These are phyloP conservation scores for Ylistrum balloti DNA, from an alignment of 1,140 invertebrate genomes.

Conservation along the genomic window DNA sequence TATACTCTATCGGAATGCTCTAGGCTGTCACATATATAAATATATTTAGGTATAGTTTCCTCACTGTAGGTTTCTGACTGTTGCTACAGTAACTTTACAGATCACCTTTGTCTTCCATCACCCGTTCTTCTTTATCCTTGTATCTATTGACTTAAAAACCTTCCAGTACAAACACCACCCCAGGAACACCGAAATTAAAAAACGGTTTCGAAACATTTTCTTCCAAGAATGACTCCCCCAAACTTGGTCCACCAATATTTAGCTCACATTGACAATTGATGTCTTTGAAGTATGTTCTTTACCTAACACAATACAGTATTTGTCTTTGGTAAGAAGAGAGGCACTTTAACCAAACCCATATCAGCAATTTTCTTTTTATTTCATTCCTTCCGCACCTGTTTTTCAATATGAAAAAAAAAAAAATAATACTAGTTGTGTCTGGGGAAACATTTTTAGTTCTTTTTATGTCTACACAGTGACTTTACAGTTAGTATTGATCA, in stretches of 20 bases:
- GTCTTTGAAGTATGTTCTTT: background rate
- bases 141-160: background rate
- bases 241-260: conserved; percentile 18
- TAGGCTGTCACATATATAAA: background rate
- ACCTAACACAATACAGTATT: background rate
- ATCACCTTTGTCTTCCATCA: conserved; percentile 14
- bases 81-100: conserved; percentile 22
- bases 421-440: too few relatives aligned
- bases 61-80: background rate
- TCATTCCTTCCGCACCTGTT: conserved; percentile 23
- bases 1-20: conserved; percentile 18
- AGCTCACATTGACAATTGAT: background rate
- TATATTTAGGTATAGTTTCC: background rate
- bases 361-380: conserved; percentile 14
- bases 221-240: conserved; percentile 31
- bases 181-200: background rate
- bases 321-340: conserved; percentile 38
- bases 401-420: background rate
- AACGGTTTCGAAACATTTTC: background rate
- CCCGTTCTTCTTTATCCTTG: background rate
- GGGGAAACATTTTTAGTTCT: background rate
- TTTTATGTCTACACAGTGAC: background rate
- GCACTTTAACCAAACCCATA: conserved; percentile 32
- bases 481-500: background rate
- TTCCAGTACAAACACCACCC: conserved; percentile 4